These are phyloP conservation scores for Lerista edwardsae DNA, from an alignment of 2,797 vertebrate genomes.

Conservation along the genomic window DNA sequence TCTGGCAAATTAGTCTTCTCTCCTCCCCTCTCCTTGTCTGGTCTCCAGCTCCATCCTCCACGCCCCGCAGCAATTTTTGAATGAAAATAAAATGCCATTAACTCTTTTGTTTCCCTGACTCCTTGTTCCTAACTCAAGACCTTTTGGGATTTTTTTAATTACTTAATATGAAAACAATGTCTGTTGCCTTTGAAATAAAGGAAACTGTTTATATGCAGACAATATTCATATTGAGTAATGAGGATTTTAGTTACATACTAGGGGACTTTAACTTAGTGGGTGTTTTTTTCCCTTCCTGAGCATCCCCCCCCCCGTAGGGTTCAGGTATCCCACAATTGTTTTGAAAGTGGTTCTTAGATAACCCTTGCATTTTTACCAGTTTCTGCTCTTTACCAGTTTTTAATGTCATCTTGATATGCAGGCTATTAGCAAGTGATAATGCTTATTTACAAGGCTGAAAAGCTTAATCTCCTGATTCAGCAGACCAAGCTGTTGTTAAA, in stretches of 20 bases:
- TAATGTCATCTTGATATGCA: neutral
- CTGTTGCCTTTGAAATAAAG: neutral
- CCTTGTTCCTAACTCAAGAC: neutral
- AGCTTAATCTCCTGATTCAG: neutral
- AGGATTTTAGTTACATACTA: neutral
- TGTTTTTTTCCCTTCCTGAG: neutral
- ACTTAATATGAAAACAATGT: neutral
- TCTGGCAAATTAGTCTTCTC: slow-evolving; percentile 2
- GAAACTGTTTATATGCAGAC: neutral
- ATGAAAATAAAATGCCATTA: slow-evolving; percentile 25
- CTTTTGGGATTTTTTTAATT: neutral
- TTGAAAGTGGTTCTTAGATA: neutral
- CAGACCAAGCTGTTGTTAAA: neutral
- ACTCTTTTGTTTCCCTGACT: neutral
- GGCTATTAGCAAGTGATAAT: neutral
- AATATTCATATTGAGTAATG: neutral
- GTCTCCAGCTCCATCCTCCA: neutral
- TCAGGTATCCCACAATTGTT: neutral
- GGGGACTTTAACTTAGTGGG: neutral
- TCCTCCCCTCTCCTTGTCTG: neutral
- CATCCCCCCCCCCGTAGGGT: neutral
- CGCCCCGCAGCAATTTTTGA: slow-evolving; percentile 2
- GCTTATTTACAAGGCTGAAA: neutral
- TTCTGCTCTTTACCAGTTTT: neutral
- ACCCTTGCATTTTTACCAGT: neutral